These are phyloP conservation scores for Bombus pyrosoma DNA, from an alignment of 1,140 invertebrate species.

Conservation along the genomic window DNA sequence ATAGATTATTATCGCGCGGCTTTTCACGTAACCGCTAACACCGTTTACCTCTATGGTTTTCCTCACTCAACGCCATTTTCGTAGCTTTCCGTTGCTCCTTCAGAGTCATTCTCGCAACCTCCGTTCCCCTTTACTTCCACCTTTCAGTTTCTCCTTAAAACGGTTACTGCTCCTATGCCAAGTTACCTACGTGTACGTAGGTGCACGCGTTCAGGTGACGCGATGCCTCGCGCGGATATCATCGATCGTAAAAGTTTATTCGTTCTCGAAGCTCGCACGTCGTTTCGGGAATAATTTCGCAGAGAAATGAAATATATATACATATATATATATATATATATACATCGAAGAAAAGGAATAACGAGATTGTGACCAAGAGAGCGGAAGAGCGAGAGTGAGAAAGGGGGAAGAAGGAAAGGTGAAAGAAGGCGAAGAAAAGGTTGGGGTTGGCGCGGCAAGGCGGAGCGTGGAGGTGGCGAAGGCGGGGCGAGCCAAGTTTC, in stretches of 20 bases:
- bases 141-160: too few species aligned
- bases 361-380: background rate
- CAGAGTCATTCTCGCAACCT: background rate
- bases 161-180: background rate
- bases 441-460: slow-evolving; percentile 71
- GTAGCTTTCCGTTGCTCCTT: background rate
- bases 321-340: background rate
- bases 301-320: too few species aligned
- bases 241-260: too few species aligned
- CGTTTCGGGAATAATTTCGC: too few species aligned
- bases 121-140: background rate
- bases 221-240: too few species aligned
- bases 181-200: background rate
- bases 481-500: slow-evolving; percentile 76
- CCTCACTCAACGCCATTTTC: background rate
- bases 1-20: slow-evolving; percentile 25
- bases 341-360: background rate
- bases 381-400: background rate
- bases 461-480: slow-evolving; percentile 77
- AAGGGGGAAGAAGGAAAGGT: slow-evolving; percentile 46
- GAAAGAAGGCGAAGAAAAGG: slow-evolving; percentile 57
- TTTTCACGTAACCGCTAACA: background rate
- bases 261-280: too few species aligned
- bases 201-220: too few species aligned
- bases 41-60: slow-evolving; percentile 5